Conservation (phyloP, 2,113 vertebrate genomes). For the Meriones unguiculatus region DNA sequence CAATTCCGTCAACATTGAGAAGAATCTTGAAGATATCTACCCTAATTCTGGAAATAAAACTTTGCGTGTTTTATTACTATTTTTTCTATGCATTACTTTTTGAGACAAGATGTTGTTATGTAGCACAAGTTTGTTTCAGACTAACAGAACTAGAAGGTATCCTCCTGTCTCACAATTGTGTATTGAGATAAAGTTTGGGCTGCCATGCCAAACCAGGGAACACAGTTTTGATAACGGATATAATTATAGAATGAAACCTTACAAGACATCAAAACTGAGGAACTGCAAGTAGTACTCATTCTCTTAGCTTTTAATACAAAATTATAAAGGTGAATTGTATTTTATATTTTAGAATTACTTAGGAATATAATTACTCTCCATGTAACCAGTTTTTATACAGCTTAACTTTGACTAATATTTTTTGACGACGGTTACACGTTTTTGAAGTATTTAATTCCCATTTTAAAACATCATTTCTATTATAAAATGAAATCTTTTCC, state of each 20-base stretch:
- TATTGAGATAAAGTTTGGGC: not conserved
- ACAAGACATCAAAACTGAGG: not conserved
- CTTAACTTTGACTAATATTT: not conserved
- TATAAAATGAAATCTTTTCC: not conserved
- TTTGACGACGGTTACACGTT: not conserved
- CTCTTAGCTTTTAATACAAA: not conserved
- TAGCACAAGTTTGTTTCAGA: not conserved
- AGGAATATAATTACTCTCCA: not conserved
- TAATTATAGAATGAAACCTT: not conserved
- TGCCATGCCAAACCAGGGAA: not conserved
- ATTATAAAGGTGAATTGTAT: not conserved
- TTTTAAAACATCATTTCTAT: constrained; percentile 34
- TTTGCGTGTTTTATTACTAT: not conserved
- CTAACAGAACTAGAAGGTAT: not conserved
- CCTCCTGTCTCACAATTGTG: not conserved
- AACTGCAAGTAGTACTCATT: not conserved
- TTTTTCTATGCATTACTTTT: not conserved
- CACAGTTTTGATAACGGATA: not conserved
- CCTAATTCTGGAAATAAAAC: not conserved
- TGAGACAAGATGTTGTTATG: not conserved
- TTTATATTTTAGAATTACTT: constrained; percentile 39
- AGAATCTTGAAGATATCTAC: not conserved
- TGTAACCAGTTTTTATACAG: not conserved
- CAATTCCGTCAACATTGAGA: not conserved
- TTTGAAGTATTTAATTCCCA: constrained; percentile 48